These are phyloP conservation scores for Semibalanus balanoides DNA, from an alignment of 1,140 invertebrate species.

Conservation along the genomic window DNA sequence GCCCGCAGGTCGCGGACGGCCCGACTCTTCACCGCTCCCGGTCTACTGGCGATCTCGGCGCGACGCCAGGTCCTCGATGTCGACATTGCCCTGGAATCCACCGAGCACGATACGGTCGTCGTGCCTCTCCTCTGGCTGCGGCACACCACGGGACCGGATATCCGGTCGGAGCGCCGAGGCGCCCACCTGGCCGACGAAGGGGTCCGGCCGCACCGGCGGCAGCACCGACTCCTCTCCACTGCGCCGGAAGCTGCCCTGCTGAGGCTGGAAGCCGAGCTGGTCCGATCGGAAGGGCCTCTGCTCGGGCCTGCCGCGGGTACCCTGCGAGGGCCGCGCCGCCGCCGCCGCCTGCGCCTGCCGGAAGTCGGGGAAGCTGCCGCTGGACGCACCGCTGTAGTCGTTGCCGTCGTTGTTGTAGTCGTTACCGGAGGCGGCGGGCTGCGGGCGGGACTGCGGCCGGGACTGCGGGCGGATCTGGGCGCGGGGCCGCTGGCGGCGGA, in stretches of 20 bases:
- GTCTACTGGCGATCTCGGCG: neutral
- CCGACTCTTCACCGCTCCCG: no score
- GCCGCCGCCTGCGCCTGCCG: neutral
- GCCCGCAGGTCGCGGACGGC: no score
- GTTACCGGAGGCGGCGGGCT: neutral
- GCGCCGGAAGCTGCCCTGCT: neutral
- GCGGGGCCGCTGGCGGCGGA: neutral
- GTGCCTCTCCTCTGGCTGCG: neutral
- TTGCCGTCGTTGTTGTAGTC: neutral
- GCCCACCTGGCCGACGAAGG: neutral
- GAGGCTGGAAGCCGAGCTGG: neutral
- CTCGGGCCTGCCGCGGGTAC: neutral
- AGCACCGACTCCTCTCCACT: neutral
- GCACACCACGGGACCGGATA: neutral
- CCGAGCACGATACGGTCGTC: neutral
- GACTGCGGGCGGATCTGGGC: no score
- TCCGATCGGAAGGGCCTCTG: neutral
- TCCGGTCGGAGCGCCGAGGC: neutral
- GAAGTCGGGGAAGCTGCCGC: neutral
- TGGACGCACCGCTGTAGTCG: neutral
- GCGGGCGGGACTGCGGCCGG: no score
- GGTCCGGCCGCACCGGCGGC: neutral
- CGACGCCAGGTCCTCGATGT: constrained; percentile 2
- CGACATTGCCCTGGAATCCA: neutral
- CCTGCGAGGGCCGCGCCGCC: neutral